Base-by-base conservation (phyloP, 2,797 vertebrate species). In the Enteromius paludinosus region DNA sequence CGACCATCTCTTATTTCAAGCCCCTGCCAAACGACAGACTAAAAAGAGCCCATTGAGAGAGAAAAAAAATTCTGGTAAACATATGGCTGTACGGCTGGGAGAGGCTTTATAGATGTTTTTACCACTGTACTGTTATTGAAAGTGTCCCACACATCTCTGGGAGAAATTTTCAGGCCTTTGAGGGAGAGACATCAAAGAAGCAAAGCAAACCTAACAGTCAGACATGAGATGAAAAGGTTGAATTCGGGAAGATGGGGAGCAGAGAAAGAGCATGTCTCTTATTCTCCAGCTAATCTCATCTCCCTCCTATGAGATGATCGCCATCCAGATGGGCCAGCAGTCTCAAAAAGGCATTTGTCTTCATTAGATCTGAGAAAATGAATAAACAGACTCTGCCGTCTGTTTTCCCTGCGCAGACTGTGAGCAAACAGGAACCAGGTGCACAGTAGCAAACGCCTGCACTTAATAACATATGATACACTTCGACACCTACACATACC, bases 351-450 rank as follows among this genome's bases (percentile, higher is more conserved):
- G 25, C 79, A 89, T 90, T 84, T 35, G 83, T 89, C 88, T 89
- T 90, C 88, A 90, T 89, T 90, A 89, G 83, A 71, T 47, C 86
- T 79, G 79, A 79, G 73, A 74, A 81, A 69, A 88, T 76, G 61
- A 83, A 85, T 66, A 79, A 77, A 83, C 87, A 68, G 73, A 85
- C 78, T 70, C 54, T 20, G 68, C 56, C 33, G 59, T n/a, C 59
- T 79, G 65, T 62, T 79, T 81, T 66, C 56, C 30, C 54, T 23
- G 20, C 9, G 20, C 52, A 56, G 56, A 71, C 52, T 17, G 11
- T 14, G 33, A 64, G 54, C 30, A 65, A 20, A 78, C 73, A 81
- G 43, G 68, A 85, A 49, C 68, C 61, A 79, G 61, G 70, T 72
- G 28, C 79, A 83, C 18, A 56, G n/a, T 33, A 62, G 54, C 59